Base-by-base conservation (phyloP, 2,888 invertebrate species). In the Drosophila yooni region DNA sequence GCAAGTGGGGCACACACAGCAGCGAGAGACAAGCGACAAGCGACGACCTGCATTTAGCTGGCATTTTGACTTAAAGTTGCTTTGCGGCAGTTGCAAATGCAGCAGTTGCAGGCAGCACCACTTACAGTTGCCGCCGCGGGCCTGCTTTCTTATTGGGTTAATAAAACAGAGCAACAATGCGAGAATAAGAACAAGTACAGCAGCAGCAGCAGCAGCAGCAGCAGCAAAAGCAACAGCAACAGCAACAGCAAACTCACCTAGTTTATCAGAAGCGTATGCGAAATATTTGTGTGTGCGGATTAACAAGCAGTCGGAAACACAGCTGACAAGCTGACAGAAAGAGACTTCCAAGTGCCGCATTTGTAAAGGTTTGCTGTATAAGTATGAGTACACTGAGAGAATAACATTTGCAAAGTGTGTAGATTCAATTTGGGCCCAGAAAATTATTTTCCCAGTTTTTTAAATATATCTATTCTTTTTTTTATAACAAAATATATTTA, bases 61-160 rank as follows among this genome's bases (percentile, higher is more conserved):
- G 69, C 74, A 76, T 74, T 90, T 66, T 77, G 74, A 83, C 88
- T 86, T 86, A 66, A 76, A 81, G 85, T 60, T 64, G 13, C 51
- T 25, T 34, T 21, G 33, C 53, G 54, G 54, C 74, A 21, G 43
- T 25, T 8, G 38, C 48, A 15, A 43, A 5, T 25, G 33, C 53
- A 58, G 54, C 75, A 21, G 43, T 25, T 6, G 46, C 50, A 27
- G 33, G 33, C 46, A 13, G 21, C 38, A 3, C 11, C 48, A 33
- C 40, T 54, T 68, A 34, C 50, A 34, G 38, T 46, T 46, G 25
- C 33, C 57, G 70, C 82, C 85, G 61, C 64, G 67, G 70, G 71
- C 73, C 66, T 73, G 74, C 83, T 83, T 78, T 74, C 90, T 90
- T 90, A 86, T 90, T 86, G 81, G 90, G 85, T 86, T 86, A 89